A percentile compares a stretch with the other conserved stretches of the same genome.
These are phyloP conservation scores for Luscinia luscinia DNA, from an alignment of 2,797 vertebrate species.

Conservation along the genomic window DNA sequence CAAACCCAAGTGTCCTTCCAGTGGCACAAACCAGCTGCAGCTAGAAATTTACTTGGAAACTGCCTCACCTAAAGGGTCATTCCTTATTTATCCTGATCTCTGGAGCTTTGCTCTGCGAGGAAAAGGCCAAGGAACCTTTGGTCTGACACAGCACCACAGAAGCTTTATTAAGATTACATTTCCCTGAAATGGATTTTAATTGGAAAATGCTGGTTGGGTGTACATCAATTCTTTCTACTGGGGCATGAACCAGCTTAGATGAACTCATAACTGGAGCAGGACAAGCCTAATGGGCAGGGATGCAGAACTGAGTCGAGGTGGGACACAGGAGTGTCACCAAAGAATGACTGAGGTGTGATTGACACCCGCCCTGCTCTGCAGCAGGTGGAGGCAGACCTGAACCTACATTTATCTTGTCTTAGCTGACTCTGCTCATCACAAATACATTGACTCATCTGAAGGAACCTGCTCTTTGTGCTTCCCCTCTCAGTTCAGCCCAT, in stretches of 20 bases:
- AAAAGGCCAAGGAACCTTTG: not conserved
- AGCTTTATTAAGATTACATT: not conserved
- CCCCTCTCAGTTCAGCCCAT: not conserved
- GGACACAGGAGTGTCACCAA: not conserved
- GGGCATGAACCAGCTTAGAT: not conserved
- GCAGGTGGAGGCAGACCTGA: not conserved
- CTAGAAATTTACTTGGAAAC: not conserved
- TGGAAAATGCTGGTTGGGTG: accelerated
- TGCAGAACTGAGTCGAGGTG: not conserved
- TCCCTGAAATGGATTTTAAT: not conserved
- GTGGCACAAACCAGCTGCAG: not conserved
- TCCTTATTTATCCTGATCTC: not conserved
- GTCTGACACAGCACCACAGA: not conserved
- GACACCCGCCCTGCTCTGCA: not conserved
- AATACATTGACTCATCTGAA: not conserved
- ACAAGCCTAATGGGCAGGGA: not conserved
- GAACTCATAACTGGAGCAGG: not conserved
- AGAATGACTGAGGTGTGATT: not conserved
- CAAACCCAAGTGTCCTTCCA: not conserved
- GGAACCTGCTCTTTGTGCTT: not conserved
- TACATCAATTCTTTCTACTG: not conserved
- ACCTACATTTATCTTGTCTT: not conserved
- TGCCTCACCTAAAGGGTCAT: not conserved
- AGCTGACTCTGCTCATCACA: not conserved
- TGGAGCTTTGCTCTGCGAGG: not conserved